A percentile compares a stretch with the other conserved stretches of the same genome.
Conservation (phyloP, 2,888 invertebrate genomes). For the Dryomyza anilis region DNA sequence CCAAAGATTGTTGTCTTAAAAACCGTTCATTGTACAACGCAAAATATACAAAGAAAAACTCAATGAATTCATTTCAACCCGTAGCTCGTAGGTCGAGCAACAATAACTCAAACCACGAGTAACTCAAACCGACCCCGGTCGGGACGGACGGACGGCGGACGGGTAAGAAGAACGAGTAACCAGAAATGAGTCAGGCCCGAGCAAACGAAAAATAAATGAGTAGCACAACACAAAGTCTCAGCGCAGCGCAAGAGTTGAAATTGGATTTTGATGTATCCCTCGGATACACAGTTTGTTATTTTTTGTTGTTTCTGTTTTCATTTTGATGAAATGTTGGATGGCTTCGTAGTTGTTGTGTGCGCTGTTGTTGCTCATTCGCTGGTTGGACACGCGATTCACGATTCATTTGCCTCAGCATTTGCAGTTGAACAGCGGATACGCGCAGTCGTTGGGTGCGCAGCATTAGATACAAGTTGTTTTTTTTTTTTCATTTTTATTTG, state of each 20-base stretch:
- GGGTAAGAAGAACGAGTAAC: too few species aligned
- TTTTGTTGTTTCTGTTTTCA: constrained; percentile 1
- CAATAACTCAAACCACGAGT: not conserved
- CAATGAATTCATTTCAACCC: not conserved
- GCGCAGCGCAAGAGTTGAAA: constrained; percentile 12
- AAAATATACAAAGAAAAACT: too few species aligned
- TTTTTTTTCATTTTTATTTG: not conserved
- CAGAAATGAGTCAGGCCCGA: too few species aligned
- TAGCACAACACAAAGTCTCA: not conserved
- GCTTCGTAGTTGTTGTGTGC: not conserved
- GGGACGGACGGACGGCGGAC: too few species aligned
- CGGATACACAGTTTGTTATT: constrained; percentile 2
- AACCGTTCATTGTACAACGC: too few species aligned
- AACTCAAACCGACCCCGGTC: too few species aligned
- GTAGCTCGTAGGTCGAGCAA: too few species aligned
- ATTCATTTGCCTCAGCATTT: constrained; percentile 3
- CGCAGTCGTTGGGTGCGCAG: constrained; percentile 16
- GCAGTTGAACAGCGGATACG: constrained; percentile 16
- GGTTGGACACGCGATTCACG: constrained; percentile 1
- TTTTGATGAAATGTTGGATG: constrained; percentile 19
- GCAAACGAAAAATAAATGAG: constrained; percentile 1
- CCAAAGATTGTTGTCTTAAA: too few species aligned
- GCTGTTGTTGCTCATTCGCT: constrained; percentile 1
- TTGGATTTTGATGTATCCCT: constrained; percentile 17
- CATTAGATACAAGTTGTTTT: not conserved